phyloP scores from a whole-genome alignment of 2,888 invertebrate genomes.

The Drosophila anomelani region DNA sequence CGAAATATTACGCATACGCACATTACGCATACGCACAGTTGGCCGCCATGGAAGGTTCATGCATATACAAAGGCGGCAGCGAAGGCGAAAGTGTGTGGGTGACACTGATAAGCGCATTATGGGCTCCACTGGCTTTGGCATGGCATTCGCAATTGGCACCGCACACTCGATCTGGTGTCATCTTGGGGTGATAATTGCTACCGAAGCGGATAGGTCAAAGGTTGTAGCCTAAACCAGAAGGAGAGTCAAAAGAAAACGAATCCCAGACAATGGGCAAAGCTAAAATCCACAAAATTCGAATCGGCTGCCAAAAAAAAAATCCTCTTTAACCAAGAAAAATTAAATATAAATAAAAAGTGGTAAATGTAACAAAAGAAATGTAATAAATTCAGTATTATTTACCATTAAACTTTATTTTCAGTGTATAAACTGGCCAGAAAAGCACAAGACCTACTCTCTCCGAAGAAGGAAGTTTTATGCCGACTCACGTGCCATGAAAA shows the following conservation, averaged over 20 bases:
- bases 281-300: too few relatives aligned
- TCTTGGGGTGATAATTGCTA: slow-evolving; percentile 64
- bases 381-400: too few relatives aligned
- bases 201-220: slow-evolving; percentile 61
- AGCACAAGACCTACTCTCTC: neutral
- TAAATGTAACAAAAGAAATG: neutral
- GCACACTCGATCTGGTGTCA: slow-evolving; percentile 39
- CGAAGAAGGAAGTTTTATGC: slow-evolving; percentile 57
- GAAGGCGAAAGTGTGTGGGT: slow-evolving; percentile 37
- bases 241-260: neutral
- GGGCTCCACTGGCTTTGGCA: slow-evolving; percentile 57
- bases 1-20: slow-evolving; percentile 48
- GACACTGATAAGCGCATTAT: slow-evolving; percentile 76
- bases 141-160: slow-evolving; percentile 28
- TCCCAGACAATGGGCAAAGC: slow-evolving; percentile 11
- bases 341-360: neutral
- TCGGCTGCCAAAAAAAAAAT: neutral
- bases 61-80: slow-evolving; percentile 46
- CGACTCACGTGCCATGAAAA: slow-evolving; percentile 72
- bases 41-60: slow-evolving; percentile 29
- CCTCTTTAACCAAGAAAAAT: neutral
- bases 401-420: neutral
- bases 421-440: neutral
- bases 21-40: slow-evolving; percentile 46
- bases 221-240: neutral